Evolutionary conservation across 2,888 invertebrate genomes (phyloP).

Genomic region (Andricus curvator): DNA sequence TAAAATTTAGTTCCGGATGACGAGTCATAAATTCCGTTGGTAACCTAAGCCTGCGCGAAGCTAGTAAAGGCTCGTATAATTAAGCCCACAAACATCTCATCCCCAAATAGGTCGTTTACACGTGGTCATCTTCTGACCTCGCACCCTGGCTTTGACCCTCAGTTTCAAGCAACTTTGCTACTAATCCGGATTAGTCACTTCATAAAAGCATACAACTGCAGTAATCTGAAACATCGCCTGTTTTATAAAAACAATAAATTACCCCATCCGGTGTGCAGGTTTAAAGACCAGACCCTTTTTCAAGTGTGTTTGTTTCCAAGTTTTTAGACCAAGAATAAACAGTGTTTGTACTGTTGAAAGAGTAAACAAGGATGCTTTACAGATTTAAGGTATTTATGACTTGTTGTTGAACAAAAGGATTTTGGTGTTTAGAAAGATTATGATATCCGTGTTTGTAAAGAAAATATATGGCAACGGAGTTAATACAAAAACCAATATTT

Average conservation of each 20-base stretch:
- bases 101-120: constrained; percentile 52
- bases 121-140: constrained; percentile 45
- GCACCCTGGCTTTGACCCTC: constrained; percentile 49
- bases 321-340: constrained; percentile 11
- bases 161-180: constrained; percentile 13
- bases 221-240: not conserved
- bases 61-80: constrained; percentile 45
- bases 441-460: not conserved
- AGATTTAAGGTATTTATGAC: constrained; percentile 5
- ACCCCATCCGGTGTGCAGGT: not conserved
- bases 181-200: not conserved
- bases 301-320: constrained; percentile 1
- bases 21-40: constrained; percentile 19
- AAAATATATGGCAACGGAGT: not conserved
- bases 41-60: constrained; percentile 30
- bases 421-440: not conserved
- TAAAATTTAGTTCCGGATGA: constrained; percentile 38
- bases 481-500: not conserved
- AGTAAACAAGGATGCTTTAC: constrained; percentile 13
- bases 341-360: constrained; percentile 3
- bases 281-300: constrained; percentile 4
- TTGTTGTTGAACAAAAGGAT: constrained; percentile 10
- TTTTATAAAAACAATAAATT: constrained; percentile 34
- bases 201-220: constrained; percentile 16
- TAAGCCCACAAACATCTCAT: constrained; percentile 42